Evolutionary conservation across 2,113 vertebrate genomes (phyloP).

Genomic region (Calidris pygmaea): DNA sequence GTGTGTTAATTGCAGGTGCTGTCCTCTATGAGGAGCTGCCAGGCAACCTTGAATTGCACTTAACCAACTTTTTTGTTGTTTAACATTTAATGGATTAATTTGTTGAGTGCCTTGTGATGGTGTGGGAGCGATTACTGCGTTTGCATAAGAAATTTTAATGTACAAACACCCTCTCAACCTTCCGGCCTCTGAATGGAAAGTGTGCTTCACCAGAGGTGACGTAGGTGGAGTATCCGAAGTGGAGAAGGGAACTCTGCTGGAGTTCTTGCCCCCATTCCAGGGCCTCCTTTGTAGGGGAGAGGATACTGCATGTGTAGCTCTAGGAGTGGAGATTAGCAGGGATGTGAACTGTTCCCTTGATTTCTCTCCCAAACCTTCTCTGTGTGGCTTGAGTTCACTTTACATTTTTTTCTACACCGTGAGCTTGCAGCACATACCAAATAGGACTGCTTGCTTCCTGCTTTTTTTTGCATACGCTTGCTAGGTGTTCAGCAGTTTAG

Average conservation of each 20-base stretch:
- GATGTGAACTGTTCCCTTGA: neutral
- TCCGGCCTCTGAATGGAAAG: neutral
- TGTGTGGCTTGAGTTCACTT: accelerated
- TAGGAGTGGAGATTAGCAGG: neutral
- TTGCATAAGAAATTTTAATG: neutral
- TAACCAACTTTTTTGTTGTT: neutral
- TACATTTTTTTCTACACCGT: neutral
- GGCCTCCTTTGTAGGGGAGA: neutral
- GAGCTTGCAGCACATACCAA: neutral
- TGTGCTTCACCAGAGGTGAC: neutral
- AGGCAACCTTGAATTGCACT: neutral
- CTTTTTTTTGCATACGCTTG: neutral
- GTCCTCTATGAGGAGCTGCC: neutral
- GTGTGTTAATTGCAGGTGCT: neutral
- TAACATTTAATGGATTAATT: neutral
- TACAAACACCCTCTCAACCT: neutral
- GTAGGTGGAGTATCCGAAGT: neutral
- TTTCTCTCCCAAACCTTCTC: neutral
- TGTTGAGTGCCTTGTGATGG: neutral
- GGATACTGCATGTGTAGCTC: neutral
- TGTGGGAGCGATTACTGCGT: neutral
- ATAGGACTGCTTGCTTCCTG: neutral
- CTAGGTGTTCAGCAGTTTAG: neutral
- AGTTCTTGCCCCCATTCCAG: neutral
- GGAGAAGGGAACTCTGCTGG: neutral